These are phyloP conservation scores for Eupithecia exiguata DNA, from an alignment of 2,888 invertebrate genomes.

Conservation along the genomic window DNA sequence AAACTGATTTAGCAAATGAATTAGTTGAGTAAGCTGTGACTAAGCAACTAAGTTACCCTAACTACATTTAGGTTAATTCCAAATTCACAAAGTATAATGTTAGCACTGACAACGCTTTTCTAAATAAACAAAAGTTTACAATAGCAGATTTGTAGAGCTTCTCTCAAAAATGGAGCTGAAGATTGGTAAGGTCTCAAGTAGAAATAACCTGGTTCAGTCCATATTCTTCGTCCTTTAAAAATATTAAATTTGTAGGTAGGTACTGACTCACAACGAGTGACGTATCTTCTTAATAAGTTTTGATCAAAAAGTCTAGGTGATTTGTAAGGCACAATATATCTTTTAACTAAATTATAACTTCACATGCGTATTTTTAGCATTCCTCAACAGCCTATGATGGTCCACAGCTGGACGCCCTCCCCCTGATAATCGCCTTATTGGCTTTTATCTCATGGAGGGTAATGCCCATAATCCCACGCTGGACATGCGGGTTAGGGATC, in stretches of 20 bases:
- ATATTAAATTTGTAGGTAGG: not conserved
- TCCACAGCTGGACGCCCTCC: too few species aligned
- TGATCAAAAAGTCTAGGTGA: not conserved
- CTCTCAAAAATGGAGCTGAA: not conserved
- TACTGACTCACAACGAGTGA: not conserved
- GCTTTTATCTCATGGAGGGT: too few species aligned
- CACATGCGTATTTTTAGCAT: not conserved
- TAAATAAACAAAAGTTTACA: slow-evolving; percentile 3
- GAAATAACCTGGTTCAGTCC: not conserved
- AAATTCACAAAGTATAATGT: slow-evolving; percentile 17
- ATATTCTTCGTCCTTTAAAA: not conserved
- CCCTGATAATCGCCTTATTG: too few species aligned
- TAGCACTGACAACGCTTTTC: not conserved
- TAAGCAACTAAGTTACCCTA: slow-evolving; percentile 13
- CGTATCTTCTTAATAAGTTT: too few species aligned
- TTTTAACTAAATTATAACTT: not conserved
- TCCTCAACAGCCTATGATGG: too few species aligned
- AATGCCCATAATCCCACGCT: too few species aligned
- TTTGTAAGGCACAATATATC: not conserved
- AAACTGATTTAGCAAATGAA: slow-evolving; percentile 18
- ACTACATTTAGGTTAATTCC: slow-evolving; percentile 17
- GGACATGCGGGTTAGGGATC: too few species aligned
- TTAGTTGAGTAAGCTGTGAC: slow-evolving; percentile 16
- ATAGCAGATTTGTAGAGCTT: not conserved
- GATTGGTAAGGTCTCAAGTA: not conserved